These are phyloP conservation scores for Genyomyrus donnyi DNA, from an alignment of 2,113 vertebrate species.

Conservation along the genomic window DNA sequence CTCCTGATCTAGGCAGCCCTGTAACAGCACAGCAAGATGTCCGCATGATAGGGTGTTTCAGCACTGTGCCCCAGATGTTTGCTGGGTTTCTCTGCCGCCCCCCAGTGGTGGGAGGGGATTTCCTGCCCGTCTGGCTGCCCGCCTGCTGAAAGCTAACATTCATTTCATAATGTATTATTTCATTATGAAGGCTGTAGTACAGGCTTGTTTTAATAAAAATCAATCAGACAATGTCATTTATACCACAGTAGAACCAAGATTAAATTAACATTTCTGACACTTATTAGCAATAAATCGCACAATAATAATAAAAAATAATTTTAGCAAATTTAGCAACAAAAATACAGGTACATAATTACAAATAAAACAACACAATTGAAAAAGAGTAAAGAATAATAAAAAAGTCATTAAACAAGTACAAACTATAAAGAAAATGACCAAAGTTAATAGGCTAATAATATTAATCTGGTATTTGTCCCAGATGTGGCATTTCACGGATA, in stretches of 20 bases:
- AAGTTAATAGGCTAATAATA: neutral
- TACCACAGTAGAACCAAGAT: neutral
- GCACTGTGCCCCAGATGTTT: neutral
- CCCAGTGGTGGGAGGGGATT: neutral
- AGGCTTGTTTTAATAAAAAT: neutral
- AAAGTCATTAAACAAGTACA: neutral
- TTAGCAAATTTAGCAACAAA: neutral
- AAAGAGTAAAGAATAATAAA: neutral
- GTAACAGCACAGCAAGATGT: neutral
- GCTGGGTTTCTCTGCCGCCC: neutral
- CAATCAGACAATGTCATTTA: neutral
- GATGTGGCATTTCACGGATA: neutral
- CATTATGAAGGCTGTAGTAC: neutral
- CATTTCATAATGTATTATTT: neutral
- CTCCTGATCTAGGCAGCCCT: neutral
- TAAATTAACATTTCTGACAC: neutral
- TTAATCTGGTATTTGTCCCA: neutral
- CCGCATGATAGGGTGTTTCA: neutral
- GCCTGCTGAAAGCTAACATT: neutral
- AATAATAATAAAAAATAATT: neutral
- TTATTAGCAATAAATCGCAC: neutral
- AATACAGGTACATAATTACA: neutral
- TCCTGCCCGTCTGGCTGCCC: neutral
- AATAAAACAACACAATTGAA: neutral
- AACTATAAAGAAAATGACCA: neutral